A percentile compares a stretch with the other conserved stretches of the same genome.
phyloP scores from a whole-genome alignment of 2,113 vertebrate species.

The Tyrannus savana region DNA sequence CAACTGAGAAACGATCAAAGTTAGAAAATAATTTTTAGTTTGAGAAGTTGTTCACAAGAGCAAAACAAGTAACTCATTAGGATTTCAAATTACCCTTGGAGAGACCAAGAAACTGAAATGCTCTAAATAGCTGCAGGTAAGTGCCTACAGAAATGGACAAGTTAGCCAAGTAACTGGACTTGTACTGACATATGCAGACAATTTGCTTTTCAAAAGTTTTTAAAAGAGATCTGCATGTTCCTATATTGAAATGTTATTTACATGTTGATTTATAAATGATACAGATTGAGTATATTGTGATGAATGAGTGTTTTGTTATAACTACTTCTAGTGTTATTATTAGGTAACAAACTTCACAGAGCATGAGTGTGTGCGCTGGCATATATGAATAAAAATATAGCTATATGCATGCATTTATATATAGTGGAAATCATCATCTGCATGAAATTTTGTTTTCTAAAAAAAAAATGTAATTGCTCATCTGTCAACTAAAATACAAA shows the following conservation, averaged over 20 bases:
- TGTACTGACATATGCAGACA: background rate
- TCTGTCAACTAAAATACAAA: constrained; percentile 47
- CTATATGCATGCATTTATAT: background rate
- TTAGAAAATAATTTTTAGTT: background rate
- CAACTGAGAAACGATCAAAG: background rate
- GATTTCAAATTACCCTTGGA: background rate
- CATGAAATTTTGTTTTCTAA: constrained; percentile 5
- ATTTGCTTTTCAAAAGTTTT: background rate
- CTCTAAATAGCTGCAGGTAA: background rate
- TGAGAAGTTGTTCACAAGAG: background rate
- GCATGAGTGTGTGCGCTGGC: background rate
- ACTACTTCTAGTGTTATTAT: background rate
- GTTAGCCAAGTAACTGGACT: background rate
- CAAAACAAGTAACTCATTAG: background rate
- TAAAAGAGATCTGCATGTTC: background rate
- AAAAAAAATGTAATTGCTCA: constrained; percentile 25
- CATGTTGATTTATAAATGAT: background rate
- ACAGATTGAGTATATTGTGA: background rate
- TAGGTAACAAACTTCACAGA: background rate
- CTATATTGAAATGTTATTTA: background rate
- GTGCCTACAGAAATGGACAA: background rate
- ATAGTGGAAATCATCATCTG: background rate
- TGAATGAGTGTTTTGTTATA: background rate
- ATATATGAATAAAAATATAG: background rate
- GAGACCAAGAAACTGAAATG: background rate